Evolutionary conservation across 1,140 invertebrate species (phyloP).

Genomic region (Nautilus pompilius): DNA sequence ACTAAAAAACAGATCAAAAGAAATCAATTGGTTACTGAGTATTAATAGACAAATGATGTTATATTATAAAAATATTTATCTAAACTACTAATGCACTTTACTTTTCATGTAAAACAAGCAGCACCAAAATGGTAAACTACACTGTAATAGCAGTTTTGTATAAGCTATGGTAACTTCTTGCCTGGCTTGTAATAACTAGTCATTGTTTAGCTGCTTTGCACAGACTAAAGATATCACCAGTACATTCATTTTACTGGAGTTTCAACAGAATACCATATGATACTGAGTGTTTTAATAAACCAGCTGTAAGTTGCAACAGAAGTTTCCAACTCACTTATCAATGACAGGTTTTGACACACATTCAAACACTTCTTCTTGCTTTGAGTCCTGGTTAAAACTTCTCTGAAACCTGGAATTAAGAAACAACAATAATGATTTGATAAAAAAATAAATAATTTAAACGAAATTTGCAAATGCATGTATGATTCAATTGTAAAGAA

Average conservation of each 20-base stretch:
- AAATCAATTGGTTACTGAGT: not conserved
- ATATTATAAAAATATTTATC: no score
- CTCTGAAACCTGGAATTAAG: constrained; percentile 46
- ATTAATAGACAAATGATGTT: no score
- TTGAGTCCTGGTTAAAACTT: constrained; percentile 49
- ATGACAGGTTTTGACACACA: constrained; percentile 52
- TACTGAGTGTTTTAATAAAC: no score
- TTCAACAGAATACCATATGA: not conserved
- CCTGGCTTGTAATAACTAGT: not conserved
- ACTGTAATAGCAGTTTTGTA: not conserved
- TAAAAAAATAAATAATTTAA: not conserved
- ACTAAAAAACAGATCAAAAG: constrained; percentile 32
- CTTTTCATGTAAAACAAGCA: not conserved
- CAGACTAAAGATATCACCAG: not conserved
- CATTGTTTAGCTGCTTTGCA: not conserved
- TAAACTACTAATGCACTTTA: no score
- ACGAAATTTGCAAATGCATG: not conserved
- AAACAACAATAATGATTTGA: constrained; percentile 1
- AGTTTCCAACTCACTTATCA: constrained; percentile 46
- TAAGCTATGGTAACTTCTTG: not conserved
- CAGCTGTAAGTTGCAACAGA: not conserved
- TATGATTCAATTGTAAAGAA: not conserved
- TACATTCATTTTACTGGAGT: not conserved
- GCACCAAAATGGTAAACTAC: not conserved
- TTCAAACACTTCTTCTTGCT: constrained; percentile 55